Evolutionary conservation across 2,113 vertebrate species (phyloP).

Genomic region (Lepus europaeus): DNA sequence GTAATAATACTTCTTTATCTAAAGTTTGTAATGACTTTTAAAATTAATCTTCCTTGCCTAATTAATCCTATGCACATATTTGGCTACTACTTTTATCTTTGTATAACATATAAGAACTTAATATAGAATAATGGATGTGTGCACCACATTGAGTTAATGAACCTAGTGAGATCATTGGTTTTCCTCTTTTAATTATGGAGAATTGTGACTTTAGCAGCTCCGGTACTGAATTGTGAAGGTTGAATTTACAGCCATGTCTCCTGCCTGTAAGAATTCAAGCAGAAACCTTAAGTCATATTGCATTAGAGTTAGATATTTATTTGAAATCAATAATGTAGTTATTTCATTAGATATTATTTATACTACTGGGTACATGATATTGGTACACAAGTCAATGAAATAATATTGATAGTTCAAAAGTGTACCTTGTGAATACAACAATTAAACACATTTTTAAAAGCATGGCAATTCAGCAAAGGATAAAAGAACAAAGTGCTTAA

Average conservation of each 20-base stretch:
- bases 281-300: slow-evolving; percentile 26
- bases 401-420: neutral
- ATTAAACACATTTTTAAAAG: neutral
- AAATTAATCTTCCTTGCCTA: slow-evolving; percentile 41
- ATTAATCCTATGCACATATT: neutral
- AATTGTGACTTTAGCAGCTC: neutral
- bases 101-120: neutral
- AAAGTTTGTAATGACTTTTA: neutral
- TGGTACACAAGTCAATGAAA: neutral
- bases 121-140: neutral
- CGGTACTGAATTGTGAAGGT: neutral
- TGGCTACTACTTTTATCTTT: slow-evolving; percentile 32
- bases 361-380: neutral
- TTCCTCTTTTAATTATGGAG: slow-evolving; percentile 15
- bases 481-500: neutral
- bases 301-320: slow-evolving; percentile 34
- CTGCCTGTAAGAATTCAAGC: neutral
- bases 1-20: slow-evolving; percentile 37
- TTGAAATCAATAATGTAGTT: slow-evolving; percentile 11
- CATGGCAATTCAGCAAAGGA: neutral
- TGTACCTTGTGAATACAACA: neutral
- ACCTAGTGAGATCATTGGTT: neutral
- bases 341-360: slow-evolving; percentile 21
- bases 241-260: slow-evolving; percentile 22
- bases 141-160: neutral